Conservation (phyloP, 2,797 vertebrate genomes). For the Streptopelia turtur region DNA sequence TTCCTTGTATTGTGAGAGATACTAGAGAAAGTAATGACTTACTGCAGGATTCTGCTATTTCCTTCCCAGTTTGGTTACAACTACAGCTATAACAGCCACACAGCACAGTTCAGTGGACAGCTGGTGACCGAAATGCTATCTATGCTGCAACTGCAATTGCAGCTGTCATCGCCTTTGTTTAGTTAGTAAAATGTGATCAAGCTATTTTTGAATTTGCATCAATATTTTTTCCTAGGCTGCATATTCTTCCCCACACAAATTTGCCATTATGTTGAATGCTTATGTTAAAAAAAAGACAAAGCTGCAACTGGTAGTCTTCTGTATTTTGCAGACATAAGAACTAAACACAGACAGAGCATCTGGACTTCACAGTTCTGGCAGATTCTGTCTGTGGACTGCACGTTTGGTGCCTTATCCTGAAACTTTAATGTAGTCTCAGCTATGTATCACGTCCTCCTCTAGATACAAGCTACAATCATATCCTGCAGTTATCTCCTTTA, state of each 20-base stretch:
- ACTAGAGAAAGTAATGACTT: background rate
- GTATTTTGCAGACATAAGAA: background rate
- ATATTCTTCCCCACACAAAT: background rate
- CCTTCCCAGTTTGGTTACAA: background rate
- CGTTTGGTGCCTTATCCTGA: background rate
- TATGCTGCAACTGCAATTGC: background rate
- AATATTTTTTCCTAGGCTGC: background rate
- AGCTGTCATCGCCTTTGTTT: slow-evolving; percentile 2
- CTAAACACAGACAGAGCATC: background rate
- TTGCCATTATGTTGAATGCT: background rate
- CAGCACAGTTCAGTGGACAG: background rate
- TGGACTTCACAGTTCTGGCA: background rate
- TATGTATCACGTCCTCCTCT: background rate
- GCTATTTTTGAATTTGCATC: background rate
- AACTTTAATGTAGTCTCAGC: background rate
- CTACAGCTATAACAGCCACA: background rate
- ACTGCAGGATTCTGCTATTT: background rate
- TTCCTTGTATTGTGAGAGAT: background rate
- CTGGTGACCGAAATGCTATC: background rate
- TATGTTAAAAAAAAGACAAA: background rate
- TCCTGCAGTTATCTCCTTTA: background rate
- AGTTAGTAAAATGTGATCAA: background rate
- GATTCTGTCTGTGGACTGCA: background rate
- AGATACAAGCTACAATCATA: background rate
- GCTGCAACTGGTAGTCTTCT: background rate